Base-by-base conservation (phyloP, 2,797 vertebrate genomes). In the Periparus ater region DNA sequence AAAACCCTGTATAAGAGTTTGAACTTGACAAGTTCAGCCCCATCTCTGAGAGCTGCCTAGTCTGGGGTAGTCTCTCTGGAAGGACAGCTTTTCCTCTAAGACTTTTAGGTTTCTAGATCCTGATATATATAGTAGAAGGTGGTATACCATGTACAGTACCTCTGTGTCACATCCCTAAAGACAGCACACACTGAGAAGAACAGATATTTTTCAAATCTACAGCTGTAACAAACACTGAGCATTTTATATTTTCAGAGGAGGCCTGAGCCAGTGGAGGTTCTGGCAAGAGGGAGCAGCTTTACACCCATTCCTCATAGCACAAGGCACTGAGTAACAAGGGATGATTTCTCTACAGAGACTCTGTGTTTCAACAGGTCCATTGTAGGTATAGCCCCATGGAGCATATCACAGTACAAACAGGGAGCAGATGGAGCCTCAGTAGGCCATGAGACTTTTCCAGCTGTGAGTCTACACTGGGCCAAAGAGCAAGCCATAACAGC, bases 241-340 rank as follows among this genome's bases (percentile, higher is more conserved):
- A 50, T 68, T 65, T 44, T 85, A 30, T 8, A 2, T 42, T 79
- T 87, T 57, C 48, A 20, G 58, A 74, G 57, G 25, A 57, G 14
- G 10, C 36, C 67, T 82, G 40, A 88, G 75, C n/a, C 10, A 6
- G 13, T 2, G 5, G 67, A 73, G 30, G 19, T 32, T 68, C 44
- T 91, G 57, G 34, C 19, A 47, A 20, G 62, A 75, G 40, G 36
- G 3, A 12, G 30, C 40, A 72, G 30, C 27, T 89, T 51, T 66
- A 8, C 57, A 44, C 25, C 27, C 13, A 0, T 30, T 50, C 34
- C 0, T 0, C 3, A 17, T 13, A 57, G 32, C 7, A 2, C 27
- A 62, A n/a, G 13, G 9, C 8, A 2, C 11, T 0, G 0, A 57
- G 23, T 13, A 36, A 18, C 50, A 30, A 14, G 80, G 27, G 61